Base-by-base conservation (phyloP, 2,888 invertebrate species). In the Rhingia campestris region DNA sequence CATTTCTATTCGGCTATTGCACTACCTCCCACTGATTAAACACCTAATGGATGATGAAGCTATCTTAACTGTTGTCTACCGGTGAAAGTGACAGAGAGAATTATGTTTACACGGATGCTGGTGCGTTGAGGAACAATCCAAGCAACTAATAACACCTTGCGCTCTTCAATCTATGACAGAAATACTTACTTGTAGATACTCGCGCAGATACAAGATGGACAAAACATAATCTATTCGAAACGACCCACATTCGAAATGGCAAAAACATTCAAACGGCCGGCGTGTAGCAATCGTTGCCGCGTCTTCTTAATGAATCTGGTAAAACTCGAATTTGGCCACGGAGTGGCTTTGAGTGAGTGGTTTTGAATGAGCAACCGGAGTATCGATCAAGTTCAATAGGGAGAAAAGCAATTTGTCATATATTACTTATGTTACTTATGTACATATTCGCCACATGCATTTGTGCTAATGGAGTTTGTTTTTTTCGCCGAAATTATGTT, bases 221-320 rank as follows among this genome's bases (percentile, higher is more conserved):
- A 56, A 58, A 54, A 61, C 22, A 22, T 22, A 22, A 22, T 22
- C 22, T 51, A 63, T 82, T 61, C 66, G 43, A 66, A 49, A 59
- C 82, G 82, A 82, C 82, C 82, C 79, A 82, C 79, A 82, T 82
- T 79, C 45, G 6, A 82, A 79, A 82, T 82, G 73, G 82, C 79
- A 82, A 73, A 51, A 53, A 49, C 39, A 73, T 80, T 58, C 32
- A 59, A 10, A 22, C 22, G 22, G 2, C 22, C 33, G 45, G 43
- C 58, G 63, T 56, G 22, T 10, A 70, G 54, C 54, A 66, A 58
- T 43, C 45, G 33, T 59, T 54, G 43, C 22, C 22, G 41, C 51
- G 32, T 64, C 63, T 47, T 73, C 61, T 59, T 58, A 33, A 32
- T n/a, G 30, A 72, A 59, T 63, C 82, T 79, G 82, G 82, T 74